phyloP scores from a whole-genome alignment of 2,113 vertebrate species.

The Macrotis lagotis region DNA sequence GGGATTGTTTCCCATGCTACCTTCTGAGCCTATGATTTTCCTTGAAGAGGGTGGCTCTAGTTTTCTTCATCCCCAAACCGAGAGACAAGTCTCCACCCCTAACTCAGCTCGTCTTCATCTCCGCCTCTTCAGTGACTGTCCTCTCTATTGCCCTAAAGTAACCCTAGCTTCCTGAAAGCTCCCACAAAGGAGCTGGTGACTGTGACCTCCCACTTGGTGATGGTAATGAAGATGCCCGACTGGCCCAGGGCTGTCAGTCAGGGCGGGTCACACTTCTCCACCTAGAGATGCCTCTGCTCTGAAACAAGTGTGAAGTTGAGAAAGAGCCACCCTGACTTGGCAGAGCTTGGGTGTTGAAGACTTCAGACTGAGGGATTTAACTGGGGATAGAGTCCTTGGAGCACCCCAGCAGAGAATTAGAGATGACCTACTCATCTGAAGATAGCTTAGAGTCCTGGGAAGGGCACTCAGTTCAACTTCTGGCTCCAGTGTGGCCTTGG shows the following conservation, averaged over 20 bases:
- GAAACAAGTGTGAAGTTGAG: background rate
- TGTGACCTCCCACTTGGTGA: conserved; percentile 46
- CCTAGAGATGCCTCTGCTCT: background rate
- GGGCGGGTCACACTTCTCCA: background rate
- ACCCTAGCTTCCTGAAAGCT: background rate
- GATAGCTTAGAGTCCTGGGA: too few species aligned
- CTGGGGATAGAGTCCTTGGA: background rate
- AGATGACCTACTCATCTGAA: background rate
- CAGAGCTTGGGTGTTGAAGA: background rate
- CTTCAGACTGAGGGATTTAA: conserved; percentile 31
- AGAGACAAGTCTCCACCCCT: background rate
- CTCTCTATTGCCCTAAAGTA: background rate
- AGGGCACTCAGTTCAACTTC: background rate
- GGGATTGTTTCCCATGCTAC: rapidly evolving
- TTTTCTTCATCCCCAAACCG: background rate
- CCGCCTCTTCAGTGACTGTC: background rate
- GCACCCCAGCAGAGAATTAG: background rate
- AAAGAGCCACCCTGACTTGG: background rate
- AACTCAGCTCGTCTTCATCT: background rate
- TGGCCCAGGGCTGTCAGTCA: background rate
- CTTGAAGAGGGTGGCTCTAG: background rate
- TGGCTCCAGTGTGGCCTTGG: background rate
- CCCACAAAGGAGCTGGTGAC: background rate
- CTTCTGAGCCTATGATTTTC: background rate
- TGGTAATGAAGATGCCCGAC: background rate